Evolutionary conservation across 2,888 invertebrate species (phyloP).

Genomic region (Campoplex capitator): DNA sequence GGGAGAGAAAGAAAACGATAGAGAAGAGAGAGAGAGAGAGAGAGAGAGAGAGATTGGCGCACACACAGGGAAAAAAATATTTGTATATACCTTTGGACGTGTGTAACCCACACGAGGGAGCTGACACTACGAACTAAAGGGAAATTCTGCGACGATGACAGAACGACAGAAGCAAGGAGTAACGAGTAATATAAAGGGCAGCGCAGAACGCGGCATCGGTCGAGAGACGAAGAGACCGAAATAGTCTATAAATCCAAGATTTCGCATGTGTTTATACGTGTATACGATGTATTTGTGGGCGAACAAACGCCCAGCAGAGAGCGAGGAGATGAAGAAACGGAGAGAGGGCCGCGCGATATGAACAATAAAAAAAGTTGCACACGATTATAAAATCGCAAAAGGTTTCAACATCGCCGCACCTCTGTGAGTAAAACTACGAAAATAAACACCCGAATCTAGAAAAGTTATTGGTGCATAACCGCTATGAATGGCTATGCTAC

Average conservation of each 20-base stretch:
- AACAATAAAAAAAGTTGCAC: constrained; percentile 31
- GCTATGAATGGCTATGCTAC: neutral
- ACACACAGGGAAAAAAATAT: neutral
- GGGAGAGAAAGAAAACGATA: neutral
- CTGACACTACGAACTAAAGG: constrained; percentile 20
- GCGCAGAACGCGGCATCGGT: constrained; percentile 5
- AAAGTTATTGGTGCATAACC: constrained; percentile 17
- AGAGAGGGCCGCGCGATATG: neutral
- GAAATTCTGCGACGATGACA: constrained; percentile 11
- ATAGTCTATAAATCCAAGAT: constrained; percentile 20
- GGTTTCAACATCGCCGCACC: constrained; percentile 31
- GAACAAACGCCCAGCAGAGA: constrained; percentile 16
- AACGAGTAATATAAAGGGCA: constrained; percentile 24
- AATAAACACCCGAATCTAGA: constrained; percentile 39
- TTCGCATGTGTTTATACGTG: neutral
- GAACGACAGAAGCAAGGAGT: neutral
- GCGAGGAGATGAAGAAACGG: neutral
- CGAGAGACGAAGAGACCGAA: constrained; percentile 28
- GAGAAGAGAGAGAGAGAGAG: neutral
- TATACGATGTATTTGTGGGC: constrained; percentile 8
- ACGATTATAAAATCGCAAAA: constrained; percentile 44
- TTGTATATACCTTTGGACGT: neutral
- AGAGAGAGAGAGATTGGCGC: neutral
- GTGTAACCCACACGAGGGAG: constrained; percentile 8
- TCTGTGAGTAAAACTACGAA: constrained; percentile 4